Evolutionary conservation across 2,797 vertebrate species (phyloP).

Genomic region (Leptatherina wallacei): DNA sequence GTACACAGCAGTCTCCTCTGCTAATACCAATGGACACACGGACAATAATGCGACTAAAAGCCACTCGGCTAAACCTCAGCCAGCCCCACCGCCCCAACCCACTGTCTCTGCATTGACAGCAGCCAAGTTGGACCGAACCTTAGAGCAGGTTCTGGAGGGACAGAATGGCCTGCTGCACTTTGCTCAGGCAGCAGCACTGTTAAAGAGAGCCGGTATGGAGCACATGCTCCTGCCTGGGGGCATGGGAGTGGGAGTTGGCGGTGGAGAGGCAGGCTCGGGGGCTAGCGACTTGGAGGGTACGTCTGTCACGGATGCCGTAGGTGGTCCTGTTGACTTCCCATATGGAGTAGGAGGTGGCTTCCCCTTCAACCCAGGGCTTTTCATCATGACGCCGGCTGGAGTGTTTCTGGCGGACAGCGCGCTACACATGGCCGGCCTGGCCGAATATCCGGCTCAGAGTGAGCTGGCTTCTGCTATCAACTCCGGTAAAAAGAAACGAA

Average conservation of each 20-base stretch:
- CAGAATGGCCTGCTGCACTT: conserved; percentile 95
- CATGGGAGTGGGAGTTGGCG: conserved; percentile 83
- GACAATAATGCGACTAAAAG: conserved; percentile 89
- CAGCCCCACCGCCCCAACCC: conserved; percentile 84
- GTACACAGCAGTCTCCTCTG: conserved; percentile 90
- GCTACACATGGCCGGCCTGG: conserved; percentile 97
- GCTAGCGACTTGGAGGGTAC: conserved; percentile 93
- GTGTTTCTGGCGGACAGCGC: conserved; percentile 98
- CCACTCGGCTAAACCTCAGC: conserved; percentile 86
- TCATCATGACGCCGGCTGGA: conserved; percentile 98
- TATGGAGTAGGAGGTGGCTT: conserved; percentile 94
- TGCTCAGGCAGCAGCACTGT: conserved; percentile 94
- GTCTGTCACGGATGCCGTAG: conserved; percentile 91
- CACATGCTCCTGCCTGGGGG: conserved; percentile 90
- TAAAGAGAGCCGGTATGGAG: conserved; percentile 94
- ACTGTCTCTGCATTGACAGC: conserved; percentile 86
- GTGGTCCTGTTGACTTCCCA: conserved; percentile 95
- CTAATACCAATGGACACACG: conserved; percentile 88
- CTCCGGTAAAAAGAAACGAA: conserved; percentile 98
- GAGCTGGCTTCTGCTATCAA: conserved; percentile 98
- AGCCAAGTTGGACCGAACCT: conserved; percentile 94
- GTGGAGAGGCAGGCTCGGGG: conserved; percentile 84
- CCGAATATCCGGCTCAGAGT: conserved; percentile 96
- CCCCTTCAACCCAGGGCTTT: conserved; percentile 98
- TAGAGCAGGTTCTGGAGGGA: conserved; percentile 94